These are phyloP conservation scores for Meloidogyne floridensis DNA, from an alignment of 1,140 invertebrate genomes.

Conservation along the genomic window DNA sequence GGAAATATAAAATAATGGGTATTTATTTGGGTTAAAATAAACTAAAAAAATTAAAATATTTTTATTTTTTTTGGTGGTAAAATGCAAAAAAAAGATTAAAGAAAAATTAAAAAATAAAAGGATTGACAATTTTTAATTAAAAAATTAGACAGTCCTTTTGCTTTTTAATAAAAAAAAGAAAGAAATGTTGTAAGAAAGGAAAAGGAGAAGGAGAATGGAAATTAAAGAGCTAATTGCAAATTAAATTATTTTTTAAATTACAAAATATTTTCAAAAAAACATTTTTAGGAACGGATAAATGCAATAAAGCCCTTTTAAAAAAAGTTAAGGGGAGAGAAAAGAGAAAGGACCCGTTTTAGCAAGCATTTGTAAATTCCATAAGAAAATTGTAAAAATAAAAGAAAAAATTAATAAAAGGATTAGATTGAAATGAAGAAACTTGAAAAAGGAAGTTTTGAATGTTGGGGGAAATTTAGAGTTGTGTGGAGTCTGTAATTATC, in stretches of 20 bases:
- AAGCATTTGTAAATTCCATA: not conserved
- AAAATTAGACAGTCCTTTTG: not conserved
- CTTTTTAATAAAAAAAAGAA: not conserved
- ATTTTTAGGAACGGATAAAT: not conserved
- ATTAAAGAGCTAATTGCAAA: too few species aligned
- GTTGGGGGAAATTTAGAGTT: not conserved
- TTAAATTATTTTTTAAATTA: too few species aligned
- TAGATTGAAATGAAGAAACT: not conserved
- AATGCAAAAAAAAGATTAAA: too few species aligned
- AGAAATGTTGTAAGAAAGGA: not conserved
- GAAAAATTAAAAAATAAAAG: not conserved
- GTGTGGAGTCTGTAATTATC: too few species aligned
- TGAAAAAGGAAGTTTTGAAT: not conserved
- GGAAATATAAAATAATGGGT: too few species aligned
- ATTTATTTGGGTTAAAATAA: too few species aligned
- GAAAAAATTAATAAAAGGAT: not conserved
- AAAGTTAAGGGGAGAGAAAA: not conserved
- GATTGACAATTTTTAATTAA: not conserved
- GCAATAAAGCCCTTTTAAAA: not conserved
- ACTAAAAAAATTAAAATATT: too few species aligned
- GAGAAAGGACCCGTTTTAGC: not conserved
- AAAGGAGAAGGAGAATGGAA: not conserved
- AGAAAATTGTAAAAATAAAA: not conserved
- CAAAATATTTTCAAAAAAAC: not conserved
- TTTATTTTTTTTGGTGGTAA: too few species aligned